These are phyloP conservation scores for Hyperoodon ampullatus DNA, from an alignment of 2,113 vertebrate species.

Conservation along the genomic window DNA sequence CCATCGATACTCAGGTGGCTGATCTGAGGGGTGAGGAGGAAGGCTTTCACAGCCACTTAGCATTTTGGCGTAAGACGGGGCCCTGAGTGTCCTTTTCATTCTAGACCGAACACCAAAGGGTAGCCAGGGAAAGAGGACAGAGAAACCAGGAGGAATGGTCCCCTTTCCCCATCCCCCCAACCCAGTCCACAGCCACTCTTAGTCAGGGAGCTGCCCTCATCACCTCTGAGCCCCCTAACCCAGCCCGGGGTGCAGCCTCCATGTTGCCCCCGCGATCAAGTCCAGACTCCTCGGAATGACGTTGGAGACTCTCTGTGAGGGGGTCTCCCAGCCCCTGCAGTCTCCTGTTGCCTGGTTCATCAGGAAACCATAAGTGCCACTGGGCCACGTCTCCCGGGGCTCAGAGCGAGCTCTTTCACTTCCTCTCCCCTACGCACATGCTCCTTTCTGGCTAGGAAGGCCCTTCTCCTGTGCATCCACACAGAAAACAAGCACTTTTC, in stretches of 20 bases:
- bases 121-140: background rate
- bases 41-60: background rate
- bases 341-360: background rate
- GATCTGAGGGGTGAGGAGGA: background rate
- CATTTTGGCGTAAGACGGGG: background rate
- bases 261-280: background rate
- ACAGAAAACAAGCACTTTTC: background rate
- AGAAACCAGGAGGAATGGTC: background rate
- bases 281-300: background rate
- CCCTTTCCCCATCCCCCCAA: too few relatives aligned
- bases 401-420: background rate
- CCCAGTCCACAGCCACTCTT: background rate
- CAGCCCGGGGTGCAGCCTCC: background rate
- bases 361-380: background rate
- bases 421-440: background rate
- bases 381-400: accelerated
- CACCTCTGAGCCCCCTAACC: background rate
- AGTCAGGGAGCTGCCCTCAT: background rate
- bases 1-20: background rate
- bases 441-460: background rate
- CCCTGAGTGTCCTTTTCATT: background rate
- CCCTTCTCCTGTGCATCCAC: background rate
- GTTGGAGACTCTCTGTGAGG: accelerated
- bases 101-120: background rate
- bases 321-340: background rate